phyloP scores from a whole-genome alignment of 2,888 invertebrate genomes.

The Blastobasis lacticolella region DNA sequence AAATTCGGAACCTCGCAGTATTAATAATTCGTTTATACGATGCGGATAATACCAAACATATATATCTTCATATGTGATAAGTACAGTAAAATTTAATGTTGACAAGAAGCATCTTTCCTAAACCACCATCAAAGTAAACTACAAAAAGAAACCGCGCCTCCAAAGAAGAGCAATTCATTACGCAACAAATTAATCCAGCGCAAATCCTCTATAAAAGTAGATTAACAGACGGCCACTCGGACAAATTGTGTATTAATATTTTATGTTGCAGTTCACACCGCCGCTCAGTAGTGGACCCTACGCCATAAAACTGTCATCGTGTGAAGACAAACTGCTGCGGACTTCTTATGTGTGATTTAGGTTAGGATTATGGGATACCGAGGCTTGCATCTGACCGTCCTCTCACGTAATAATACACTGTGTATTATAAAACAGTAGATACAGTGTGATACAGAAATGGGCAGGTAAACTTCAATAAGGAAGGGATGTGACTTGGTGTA shows the following conservation, averaged over 20 bases:
- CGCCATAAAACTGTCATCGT: constrained; percentile 67
- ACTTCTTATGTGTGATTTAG: constrained; percentile 68
- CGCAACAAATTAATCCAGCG: constrained; percentile 50
- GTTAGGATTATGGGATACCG: constrained; percentile 44
- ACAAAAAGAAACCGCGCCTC: too few relatives aligned
- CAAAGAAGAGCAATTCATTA: constrained; percentile 8
- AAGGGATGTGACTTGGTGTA: too few relatives aligned
- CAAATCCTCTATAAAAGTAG: constrained; percentile 62
- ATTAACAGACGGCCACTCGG: constrained; percentile 66
- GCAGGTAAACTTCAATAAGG: too few relatives aligned
- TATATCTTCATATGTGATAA: too few relatives aligned
- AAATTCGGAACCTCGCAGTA: too few relatives aligned
- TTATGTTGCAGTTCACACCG: constrained; percentile 62
- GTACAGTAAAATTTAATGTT: too few relatives aligned
- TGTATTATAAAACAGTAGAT: too few relatives aligned
- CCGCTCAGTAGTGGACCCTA: constrained; percentile 30
- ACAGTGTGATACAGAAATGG: too few relatives aligned
- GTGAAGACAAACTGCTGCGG: constrained; percentile 53
- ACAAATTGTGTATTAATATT: constrained; percentile 75
- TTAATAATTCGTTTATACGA: too few relatives aligned
- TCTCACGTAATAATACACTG: neutral
- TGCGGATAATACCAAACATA: neutral
- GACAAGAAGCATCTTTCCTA: too few relatives aligned
- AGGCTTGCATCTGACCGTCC: constrained; percentile 3
- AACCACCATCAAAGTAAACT: too few relatives aligned